A percentile compares a stretch with the other conserved stretches of the same genome.
These are phyloP conservation scores for Portunus trituberculatus DNA, from an alignment of 1,140 invertebrate genomes.

Conservation along the genomic window DNA sequence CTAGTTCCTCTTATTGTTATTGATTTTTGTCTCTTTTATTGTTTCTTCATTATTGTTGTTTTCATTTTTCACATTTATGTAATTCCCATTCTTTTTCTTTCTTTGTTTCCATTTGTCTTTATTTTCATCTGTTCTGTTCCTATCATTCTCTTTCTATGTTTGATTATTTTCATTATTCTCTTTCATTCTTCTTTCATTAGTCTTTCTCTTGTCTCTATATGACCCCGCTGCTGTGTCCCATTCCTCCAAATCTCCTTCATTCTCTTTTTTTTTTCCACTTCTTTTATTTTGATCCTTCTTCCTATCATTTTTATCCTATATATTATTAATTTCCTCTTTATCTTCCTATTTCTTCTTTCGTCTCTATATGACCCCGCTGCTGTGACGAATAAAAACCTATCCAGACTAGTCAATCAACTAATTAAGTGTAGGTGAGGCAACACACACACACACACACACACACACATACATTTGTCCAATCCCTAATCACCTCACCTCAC, in stretches of 20 bases:
- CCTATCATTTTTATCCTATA: background rate
- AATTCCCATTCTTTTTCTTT: background rate
- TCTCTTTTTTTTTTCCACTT: background rate
- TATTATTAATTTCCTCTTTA: background rate
- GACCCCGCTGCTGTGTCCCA: no score
- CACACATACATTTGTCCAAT: background rate
- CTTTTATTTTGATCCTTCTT: background rate
- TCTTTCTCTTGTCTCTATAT: background rate
- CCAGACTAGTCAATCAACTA: no score
- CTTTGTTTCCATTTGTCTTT: background rate
- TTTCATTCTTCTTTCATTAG: no score
- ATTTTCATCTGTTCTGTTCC: background rate
- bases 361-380: no score
- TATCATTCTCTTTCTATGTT: background rate
- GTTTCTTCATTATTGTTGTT: no score
- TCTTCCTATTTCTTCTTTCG: no score
- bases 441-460: background rate
- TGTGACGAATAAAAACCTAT: no score
- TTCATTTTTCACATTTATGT: no score
- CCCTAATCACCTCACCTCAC: no score
- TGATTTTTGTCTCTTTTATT: no score
- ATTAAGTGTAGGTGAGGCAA: background rate
- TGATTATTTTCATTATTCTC: background rate
- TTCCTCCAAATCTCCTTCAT: background rate
- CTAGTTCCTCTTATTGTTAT: no score